Evolutionary conservation across 2,888 invertebrate species (phyloP), one percentile per base, ranked within the genome.

Genomic region (Drosophila demipolita): DNA sequence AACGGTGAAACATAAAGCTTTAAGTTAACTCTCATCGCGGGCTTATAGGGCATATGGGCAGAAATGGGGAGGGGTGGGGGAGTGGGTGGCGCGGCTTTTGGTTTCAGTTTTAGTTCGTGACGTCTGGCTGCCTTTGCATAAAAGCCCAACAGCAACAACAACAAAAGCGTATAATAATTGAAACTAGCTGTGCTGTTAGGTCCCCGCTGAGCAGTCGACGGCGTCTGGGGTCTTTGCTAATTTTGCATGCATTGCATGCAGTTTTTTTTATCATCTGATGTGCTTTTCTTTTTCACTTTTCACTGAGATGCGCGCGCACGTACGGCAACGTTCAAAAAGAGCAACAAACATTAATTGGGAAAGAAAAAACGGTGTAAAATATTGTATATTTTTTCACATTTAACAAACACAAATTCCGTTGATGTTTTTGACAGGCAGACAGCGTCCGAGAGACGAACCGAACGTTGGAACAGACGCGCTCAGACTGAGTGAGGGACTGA

Each of bases 241-340:
- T 76, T 83, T 73, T 67, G 69, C 61, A 85, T 82, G 82, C 80
- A 79, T 57, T 54, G 55, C 74, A 73, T 76, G 84, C 66, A 73
- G 49, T 72, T 74, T 49, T 61, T 66, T 52, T 53, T 45, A 45
- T 45, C 45, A n/a, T 55, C 49, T 52, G 53, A 60, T 79, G 49
- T 57, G 35, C 64, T 63, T 69, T 36, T 58, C 58, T 57, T 69
- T 72, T 79, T 64, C 75, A 75, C 73, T 79, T 79, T 76, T 80
- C 66, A 80, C 65, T 50, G 2, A 55, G 73, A 45, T 74, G 71
- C 52, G 45, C 66, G 45, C 58, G 61, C 68, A 68, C 65, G 59
- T 68, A 52, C 57, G 48, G 23, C 61, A 61, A 66, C 15, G 35
- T 15, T 36, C 45, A 73, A 48, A 55, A 79, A 49, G 38, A 52